Percentiles rank a stretch among this genome's conserved stretches.
These are phyloP conservation scores for Venustaconcha ellipsiformis DNA, from an alignment of 1,140 invertebrate genomes.

Conservation along the genomic window DNA sequence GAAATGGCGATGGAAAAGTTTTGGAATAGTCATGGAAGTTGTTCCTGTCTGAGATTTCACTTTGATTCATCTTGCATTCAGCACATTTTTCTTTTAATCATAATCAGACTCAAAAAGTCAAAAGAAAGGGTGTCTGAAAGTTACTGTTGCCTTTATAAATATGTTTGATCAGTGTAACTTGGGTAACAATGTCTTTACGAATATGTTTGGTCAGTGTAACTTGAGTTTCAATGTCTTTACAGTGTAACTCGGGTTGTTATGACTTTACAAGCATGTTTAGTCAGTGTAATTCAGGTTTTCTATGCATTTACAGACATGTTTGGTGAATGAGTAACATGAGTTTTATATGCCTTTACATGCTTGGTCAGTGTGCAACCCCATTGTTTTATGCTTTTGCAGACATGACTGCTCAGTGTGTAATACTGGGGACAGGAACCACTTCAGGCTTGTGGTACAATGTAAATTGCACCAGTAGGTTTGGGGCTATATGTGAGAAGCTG, in stretches of 20 bases:
- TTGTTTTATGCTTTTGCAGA: not conserved
- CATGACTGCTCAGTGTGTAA: conserved; percentile 40
- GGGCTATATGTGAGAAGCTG: conserved; percentile 49
- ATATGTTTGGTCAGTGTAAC: conserved; percentile 29
- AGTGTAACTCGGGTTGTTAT: conserved; percentile 34
- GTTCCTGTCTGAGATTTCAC: no score
- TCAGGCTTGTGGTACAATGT: conserved; percentile 54
- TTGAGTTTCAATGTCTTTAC: not conserved
- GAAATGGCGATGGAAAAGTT: no score
- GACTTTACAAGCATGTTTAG: conserved; percentile 10
- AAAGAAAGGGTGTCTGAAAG: no score
- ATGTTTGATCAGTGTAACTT: no score
- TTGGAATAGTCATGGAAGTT: no score
- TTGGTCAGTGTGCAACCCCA: no score
- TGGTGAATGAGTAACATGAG: not conserved
- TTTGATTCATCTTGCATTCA: no score
- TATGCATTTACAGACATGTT: conserved; percentile 31
- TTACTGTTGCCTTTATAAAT: no score
- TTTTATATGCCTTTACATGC: no score
- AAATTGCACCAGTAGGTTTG: conserved; percentile 28
- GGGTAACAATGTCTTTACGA: not conserved
- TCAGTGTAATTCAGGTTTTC: conserved; percentile 46
- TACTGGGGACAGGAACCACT: conserved; percentile 38
- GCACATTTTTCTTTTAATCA: no score
- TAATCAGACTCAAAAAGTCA: no score